Base-by-base conservation (phyloP, 2,797 vertebrate genomes). In the Phrynocephalus forsythii region DNA sequence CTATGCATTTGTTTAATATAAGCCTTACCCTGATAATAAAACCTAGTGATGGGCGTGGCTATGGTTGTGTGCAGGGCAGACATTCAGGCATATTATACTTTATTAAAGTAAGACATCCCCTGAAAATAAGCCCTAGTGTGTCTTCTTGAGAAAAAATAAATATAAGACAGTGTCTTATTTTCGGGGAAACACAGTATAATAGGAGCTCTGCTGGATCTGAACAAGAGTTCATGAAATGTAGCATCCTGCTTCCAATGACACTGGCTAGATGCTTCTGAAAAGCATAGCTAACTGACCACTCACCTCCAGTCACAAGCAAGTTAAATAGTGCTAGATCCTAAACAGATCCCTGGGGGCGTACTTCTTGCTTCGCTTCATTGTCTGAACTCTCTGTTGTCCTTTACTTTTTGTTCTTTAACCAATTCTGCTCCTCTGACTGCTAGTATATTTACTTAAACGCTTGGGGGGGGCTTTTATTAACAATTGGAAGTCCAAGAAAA, bases 181-280 rank as follows among this genome's bases (percentile, higher is more conserved):
- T 44, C 38, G 38, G 38, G 38, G 38, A 44, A 44, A 44, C 38
- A 44, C 5, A 3, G 38, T 44, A 18, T 71, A 82, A 82, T 44
- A 69, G 11, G 1, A 82, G 13, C 44, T 15, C 15, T 82, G 26
- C 44, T 82, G 81, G 66, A 82, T n/a, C 11, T 4, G 26, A 82
- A 22, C 26, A 69, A 82, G 67, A 18, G 81, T 82, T 44, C 67
- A 71, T 82, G 66, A n/a, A 48, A 3, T 18, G 28, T 16, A 82
- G 81, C 44, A 69, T 82, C 81, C 81, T 82, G 81, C 69, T 82
- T 82, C 81, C 81, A 82, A 28, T 3, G 69, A 44, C 81, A 69
- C 66, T 44, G 44, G 67, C 81, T 67, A 82, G 81, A 82, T 82
- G 81, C 66, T 82, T 82, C 81, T 26, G 67, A 44, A 71, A 71